Conservation (phyloP, 2,888 invertebrate genomes). For the Acleris emargana region DNA sequence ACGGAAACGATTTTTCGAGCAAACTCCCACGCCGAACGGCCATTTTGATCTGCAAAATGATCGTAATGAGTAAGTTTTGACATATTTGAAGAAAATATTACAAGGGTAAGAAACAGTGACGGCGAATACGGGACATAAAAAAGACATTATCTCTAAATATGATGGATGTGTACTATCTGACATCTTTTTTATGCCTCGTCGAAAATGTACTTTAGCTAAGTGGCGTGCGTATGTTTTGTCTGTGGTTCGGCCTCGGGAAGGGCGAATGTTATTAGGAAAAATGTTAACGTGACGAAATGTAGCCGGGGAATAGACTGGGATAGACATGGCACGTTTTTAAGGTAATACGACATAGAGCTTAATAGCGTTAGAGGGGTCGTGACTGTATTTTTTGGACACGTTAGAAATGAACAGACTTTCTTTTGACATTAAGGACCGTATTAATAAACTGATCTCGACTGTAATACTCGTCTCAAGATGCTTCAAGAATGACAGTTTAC, state of each 20-base stretch:
- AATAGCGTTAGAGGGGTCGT: too few relatives aligned
- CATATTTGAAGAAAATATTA: constrained; percentile 14
- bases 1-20: too few relatives aligned
- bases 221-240: constrained; percentile 30
- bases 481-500: too few relatives aligned
- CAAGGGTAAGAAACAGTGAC: constrained; percentile 21
- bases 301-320: too few relatives aligned
- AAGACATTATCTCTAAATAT: constrained; percentile 34
- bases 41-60: neutral
- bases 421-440: too few relatives aligned
- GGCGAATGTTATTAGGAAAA: constrained; percentile 6
- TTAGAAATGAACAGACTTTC: too few relatives aligned
- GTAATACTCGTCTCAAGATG: too few relatives aligned
- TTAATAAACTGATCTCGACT: too few relatives aligned
- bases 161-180: constrained; percentile 34
- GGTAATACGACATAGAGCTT: too few relatives aligned
- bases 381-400: too few relatives aligned
- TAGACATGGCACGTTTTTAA: too few relatives aligned
- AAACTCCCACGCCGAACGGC: neutral
- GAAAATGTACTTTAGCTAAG: constrained; percentile 32
- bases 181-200: constrained; percentile 28
- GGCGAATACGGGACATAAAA: constrained; percentile 27
- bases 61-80: constrained; percentile 18
- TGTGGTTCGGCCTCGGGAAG: constrained; percentile 1
- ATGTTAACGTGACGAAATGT: neutral